Conservation (phyloP, 2,888 invertebrate genomes). For the Poecilus cupreus region DNA sequence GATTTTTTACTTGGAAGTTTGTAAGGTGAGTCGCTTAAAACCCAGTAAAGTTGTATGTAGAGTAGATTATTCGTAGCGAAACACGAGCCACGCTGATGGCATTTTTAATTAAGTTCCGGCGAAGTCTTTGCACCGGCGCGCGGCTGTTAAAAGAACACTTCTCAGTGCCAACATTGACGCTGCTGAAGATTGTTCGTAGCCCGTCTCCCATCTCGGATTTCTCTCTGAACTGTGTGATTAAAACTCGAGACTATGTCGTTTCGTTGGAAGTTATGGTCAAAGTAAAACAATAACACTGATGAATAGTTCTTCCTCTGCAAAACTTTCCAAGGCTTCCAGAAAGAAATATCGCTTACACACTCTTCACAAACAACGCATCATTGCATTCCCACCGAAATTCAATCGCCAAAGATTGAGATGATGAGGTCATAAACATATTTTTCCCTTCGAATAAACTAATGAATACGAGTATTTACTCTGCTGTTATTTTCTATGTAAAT, state of each 20-base stretch:
- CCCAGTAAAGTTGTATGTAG: constrained; percentile 56
- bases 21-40: constrained; percentile 57
- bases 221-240: constrained; percentile 51
- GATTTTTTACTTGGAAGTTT: constrained; percentile 46
- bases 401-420: too few relatives aligned
- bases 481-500: too few relatives aligned
- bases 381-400: neutral
- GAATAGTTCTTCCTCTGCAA: constrained; percentile 44
- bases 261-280: constrained; percentile 50
- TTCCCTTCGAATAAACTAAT: too few relatives aligned
- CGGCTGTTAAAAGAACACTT: constrained; percentile 58
- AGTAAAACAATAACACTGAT: constrained; percentile 59
- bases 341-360: constrained; percentile 8
- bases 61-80: constrained; percentile 53
- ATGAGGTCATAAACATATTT: too few relatives aligned
- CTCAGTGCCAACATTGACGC: constrained; percentile 57
- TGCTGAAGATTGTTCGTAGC: constrained; percentile 23
- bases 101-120: constrained; percentile 60
- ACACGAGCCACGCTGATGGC: constrained; percentile 57
- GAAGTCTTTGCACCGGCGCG: constrained; percentile 40
- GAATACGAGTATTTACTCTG: too few relatives aligned
- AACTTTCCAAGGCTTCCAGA: constrained; percentile 13
- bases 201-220: constrained; percentile 47
- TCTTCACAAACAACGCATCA: neutral
- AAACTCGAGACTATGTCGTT: constrained; percentile 48